A percentile compares a stretch with the other conserved stretches of the same genome.
phyloP scores from a whole-genome alignment of 2,113 vertebrate species.

The cattle (Bos taurus) region DNA sequence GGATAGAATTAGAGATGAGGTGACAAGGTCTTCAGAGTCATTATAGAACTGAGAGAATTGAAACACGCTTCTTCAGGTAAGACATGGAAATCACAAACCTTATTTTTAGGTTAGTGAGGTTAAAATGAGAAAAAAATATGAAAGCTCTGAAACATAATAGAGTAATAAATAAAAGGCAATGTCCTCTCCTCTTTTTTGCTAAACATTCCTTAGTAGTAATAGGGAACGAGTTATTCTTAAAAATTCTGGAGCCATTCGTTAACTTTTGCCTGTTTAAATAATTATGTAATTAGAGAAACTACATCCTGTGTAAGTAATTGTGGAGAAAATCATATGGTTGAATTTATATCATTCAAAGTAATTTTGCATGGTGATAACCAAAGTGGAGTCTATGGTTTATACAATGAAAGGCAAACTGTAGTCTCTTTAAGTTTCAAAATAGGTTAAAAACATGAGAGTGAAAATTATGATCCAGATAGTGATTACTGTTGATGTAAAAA shows the following conservation, averaged over 20 bases:
- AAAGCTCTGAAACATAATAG: neutral
- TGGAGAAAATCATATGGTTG: neutral
- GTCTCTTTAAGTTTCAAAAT: neutral
- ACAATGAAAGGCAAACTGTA: neutral
- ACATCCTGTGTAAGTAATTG: neutral
- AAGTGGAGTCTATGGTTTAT: neutral
- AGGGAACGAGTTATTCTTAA: neutral
- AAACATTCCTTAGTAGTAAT: neutral
- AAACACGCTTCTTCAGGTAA: neutral
- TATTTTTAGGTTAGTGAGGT: neutral
- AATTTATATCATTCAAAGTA: neutral
- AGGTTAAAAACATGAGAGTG: neutral
- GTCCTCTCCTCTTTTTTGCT: neutral
- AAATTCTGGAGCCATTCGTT: neutral
- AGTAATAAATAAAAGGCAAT: neutral
- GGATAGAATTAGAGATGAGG: neutral
- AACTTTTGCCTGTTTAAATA: neutral
- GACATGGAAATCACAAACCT: neutral
- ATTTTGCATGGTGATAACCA: neutral
- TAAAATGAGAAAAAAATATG: neutral
- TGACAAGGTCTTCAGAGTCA: neutral
- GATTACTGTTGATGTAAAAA: neutral
- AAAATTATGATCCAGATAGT: neutral
- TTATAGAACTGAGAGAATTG: neutral
- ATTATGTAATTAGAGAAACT: neutral